Evolutionary conservation across 2,888 invertebrate genomes (phyloP), one percentile per base, ranked within the genome.

Genomic region (Epinotia brunnichana): DNA sequence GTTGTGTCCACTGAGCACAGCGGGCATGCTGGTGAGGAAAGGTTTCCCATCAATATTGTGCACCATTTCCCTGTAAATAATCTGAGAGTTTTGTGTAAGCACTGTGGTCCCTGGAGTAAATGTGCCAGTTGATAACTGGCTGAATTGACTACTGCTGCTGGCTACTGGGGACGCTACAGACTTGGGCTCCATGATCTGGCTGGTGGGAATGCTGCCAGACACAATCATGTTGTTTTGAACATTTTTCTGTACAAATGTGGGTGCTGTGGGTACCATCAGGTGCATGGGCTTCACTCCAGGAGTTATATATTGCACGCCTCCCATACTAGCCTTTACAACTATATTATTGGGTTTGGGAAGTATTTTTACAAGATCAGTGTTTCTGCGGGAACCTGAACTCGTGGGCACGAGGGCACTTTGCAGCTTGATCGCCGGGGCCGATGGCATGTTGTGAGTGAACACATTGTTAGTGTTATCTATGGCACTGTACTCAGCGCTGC

Each of bases 51-150:
- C 90, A 73, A 91, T 81, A 75, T 88, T 92, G 71, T 92, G 91
- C 5, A 93, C 90, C 90, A 91, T 91, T 81, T 93, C 93, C 77
- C 91, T 86, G 78, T 93, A 93, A 75, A 93, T 89, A 70, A 93
- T 90, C 78, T 93, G 93, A 19, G 93, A 92, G 75, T 92, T 92
- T 76, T 92, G 91, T 51, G 90, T 90, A 51, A 93, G 90, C 39
- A 92, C 91, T 56, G 93, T 91, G 10, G 92, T 90, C 21, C 89
- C 86, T 11, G 90, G 90, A 35, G 90, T 89, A 60, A 90, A 89
- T 2, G 87, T 79, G 68, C 85, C 83, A 24, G 89, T 77, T 54
- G 86, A 78, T 73, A 91, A 80, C 74, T 87, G 87, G 75, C 86
- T 87, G 73, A 90, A 87, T 68, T 89, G 90, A 76, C 85, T 74